Conservation (phyloP, 1,140 invertebrate species). For the Aphelinus atriplicis region DNA sequence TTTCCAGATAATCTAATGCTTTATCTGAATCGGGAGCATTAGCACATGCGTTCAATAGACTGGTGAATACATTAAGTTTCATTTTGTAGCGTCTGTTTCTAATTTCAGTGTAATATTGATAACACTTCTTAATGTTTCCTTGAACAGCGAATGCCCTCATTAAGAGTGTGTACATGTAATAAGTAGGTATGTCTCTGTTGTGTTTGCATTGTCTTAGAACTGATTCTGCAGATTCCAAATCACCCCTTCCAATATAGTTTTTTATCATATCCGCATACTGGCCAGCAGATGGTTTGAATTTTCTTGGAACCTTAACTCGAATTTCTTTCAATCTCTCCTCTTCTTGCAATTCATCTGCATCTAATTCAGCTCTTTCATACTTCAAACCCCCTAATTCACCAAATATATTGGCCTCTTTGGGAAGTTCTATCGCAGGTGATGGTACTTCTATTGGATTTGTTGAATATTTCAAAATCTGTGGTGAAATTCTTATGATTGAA, state of each 20-base stretch:
- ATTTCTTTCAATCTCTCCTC: conserved; percentile 54
- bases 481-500: no score
- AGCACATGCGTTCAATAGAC: conserved; percentile 88
- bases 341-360: conserved; percentile 51
- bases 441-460: conserved; percentile 21
- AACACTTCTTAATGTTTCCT: conserved; percentile 87
- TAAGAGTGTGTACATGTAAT: conserved; percentile 83
- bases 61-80: conserved; percentile 79
- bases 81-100: conserved; percentile 76
- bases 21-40: conserved; percentile 77
- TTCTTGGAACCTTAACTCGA: conserved; percentile 40
- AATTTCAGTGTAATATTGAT: conserved; percentile 84
- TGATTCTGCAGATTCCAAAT: conserved; percentile 78
- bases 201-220: conserved; percentile 81
- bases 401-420: conserved; percentile 52
- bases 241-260: conserved; percentile 69
- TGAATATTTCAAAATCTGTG: conserved; percentile 11
- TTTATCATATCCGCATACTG: conserved; percentile 78
- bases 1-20: conserved; percentile 65
- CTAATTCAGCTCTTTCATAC: conserved; percentile 50
- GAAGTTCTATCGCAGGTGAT: neutral
- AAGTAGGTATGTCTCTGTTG: conserved; percentile 80
- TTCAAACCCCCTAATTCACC: conserved; percentile 52
- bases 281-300: conserved; percentile 63
- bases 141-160: conserved; percentile 81